Evolutionary conservation across 2,888 invertebrate species (phyloP).

Genomic region (Drosophila koepferae): DNA sequence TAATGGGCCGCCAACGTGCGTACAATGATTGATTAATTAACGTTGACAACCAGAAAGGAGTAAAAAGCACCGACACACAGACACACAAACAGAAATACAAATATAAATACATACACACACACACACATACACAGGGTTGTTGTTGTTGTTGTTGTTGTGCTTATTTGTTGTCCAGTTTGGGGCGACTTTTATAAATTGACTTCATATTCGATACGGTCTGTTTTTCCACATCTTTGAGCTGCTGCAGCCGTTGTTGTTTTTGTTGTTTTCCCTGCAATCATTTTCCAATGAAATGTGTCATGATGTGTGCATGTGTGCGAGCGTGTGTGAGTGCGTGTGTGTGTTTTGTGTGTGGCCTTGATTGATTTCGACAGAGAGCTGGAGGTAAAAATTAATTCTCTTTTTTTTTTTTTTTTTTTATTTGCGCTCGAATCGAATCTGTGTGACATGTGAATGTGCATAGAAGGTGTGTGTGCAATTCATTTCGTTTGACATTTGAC

Average conservation of each 20-base stretch:
- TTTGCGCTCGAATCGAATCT: conserved; percentile 24
- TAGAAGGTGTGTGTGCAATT: conserved; percentile 59
- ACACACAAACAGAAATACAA: conserved; percentile 24
- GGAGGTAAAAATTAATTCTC: conserved; percentile 36
- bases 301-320: conserved; percentile 28
- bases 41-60: conserved; percentile 72
- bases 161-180: conserved; percentile 66
- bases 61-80: conserved; percentile 43
- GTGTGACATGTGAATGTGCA: conserved; percentile 30
- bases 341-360: conserved; percentile 61
- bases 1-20: conserved; percentile 62
- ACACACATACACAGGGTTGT: conserved; percentile 9
- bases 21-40: conserved; percentile 80
- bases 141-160: conserved; percentile 20
- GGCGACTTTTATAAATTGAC: conserved; percentile 75
- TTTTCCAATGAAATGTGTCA: conserved; percentile 75
- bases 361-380: conserved; percentile 61
- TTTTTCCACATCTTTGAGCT: conserved; percentile 63
- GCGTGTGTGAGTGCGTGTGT: conserved; percentile 5
- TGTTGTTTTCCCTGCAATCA: conserved; percentile 62
- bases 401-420: conserved; percentile 15
- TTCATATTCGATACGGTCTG: conserved; percentile 70
- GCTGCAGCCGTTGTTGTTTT: conserved; percentile 40
- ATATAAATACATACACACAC: conserved; percentile 20
- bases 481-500: conserved; percentile 59